Base-by-base conservation (phyloP, 1,140 invertebrate species). In the Drosophila athabasca region DNA sequence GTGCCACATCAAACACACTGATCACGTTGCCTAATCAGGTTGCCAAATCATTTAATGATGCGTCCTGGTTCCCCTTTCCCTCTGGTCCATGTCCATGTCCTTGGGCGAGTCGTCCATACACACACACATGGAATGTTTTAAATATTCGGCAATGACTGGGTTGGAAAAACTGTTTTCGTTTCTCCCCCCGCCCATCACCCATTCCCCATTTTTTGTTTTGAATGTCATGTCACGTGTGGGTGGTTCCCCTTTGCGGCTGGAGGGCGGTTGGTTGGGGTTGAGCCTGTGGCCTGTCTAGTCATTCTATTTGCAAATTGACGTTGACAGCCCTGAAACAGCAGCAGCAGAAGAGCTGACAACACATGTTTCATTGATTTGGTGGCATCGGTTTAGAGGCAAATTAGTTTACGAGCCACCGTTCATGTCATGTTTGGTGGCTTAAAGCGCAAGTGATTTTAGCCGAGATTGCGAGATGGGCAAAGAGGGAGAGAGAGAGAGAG, bases 11-110 rank as follows among this genome's bases (percentile, higher is more conserved):
- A 64, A 44, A 19, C 45, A 80, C 52, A 61, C 67, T 41, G 52
- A 68, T 85, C 76, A 84, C 81, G 81, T 85, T 76, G 72, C 71
- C 71, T 75, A 75, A 75, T 75, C 72, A 75, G 72, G 71, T 75
- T 74, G 60, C 52, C 68, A 64, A 84, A 84, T 84, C 76, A 85
- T 85, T 84, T 74, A 85, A 76, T 80, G 67, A 76, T 79, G 80
- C 62, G 60, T 50, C 17, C 17, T 19, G 0, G 17, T 19, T 35
- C 9, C 31, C 8, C 31, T 2, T 3, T 3, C 31, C 9, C 53
- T 1, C 17, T 19, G 17, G 17, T 1, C 17, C 17, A 57, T 31
- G 26, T n/a, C 6, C n/a, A 31, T 31, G 44, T 44, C 29, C 46
- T 35, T 26, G 35, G 11, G 31, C n/a, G n/a, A n/a, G 9, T 9